A percentile compares a stretch with the other conserved stretches of the same genome.
phyloP scores from a whole-genome alignment of 1,140 invertebrate genomes.

The Drosophila bipectinata region DNA sequence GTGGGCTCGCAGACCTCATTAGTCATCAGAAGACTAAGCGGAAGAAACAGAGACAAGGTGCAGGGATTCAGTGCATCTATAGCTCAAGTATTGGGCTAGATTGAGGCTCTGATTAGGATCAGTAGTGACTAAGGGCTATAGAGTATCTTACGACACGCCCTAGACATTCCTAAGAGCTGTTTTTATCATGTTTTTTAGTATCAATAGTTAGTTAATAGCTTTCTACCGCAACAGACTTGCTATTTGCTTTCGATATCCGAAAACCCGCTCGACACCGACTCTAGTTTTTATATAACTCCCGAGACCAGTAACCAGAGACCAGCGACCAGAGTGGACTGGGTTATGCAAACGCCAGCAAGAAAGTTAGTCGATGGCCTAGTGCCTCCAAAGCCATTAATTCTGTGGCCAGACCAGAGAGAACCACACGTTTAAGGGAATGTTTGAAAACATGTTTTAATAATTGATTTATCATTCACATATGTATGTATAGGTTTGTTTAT shows the following conservation, averaged over 20 bases:
- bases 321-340: not conserved
- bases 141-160: no score
- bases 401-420: not conserved
- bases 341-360: constrained; percentile 20
- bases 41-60: no score
- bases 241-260: constrained; percentile 1
- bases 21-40: no score
- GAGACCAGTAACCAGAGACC: constrained; percentile 4
- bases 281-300: constrained; percentile 32
- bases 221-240: constrained; percentile 21
- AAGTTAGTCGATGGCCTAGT: not conserved
- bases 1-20: no score
- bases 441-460: constrained; percentile 60
- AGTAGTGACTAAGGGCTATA: no score
- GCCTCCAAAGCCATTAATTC: not conserved
- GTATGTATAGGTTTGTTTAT: constrained; percentile 21
- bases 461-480: constrained; percentile 56
- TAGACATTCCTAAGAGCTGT: not conserved
- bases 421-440: constrained; percentile 42
- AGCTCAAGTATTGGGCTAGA: no score
- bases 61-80: no score
- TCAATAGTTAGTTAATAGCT: constrained; percentile 5
- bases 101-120: no score
- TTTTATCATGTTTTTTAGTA: not conserved
- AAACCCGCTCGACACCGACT: constrained; percentile 18